These are phyloP conservation scores for Drosophila repleta DNA, from an alignment of 1,140 invertebrate species.

Conservation along the genomic window DNA sequence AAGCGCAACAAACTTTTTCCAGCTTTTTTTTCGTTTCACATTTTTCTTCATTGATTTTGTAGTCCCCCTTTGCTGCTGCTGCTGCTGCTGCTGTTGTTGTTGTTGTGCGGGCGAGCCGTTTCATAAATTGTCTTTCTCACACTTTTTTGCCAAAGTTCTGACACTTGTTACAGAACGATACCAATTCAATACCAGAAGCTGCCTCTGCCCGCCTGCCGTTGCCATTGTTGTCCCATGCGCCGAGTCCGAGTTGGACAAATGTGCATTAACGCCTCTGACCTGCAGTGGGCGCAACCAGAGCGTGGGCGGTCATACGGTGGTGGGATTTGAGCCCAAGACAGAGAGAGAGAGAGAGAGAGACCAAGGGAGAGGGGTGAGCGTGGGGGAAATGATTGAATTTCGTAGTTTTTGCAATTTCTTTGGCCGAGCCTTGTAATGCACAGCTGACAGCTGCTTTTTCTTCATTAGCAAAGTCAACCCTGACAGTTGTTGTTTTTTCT, in stretches of 20 bases:
- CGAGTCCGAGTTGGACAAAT: slow-evolving; percentile 58
- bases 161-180: slow-evolving; percentile 72
- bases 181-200: slow-evolving; percentile 39
- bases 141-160: slow-evolving; percentile 33
- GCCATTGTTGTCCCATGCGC: slow-evolving; percentile 16
- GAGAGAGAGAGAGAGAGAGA: neutral
- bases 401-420: slow-evolving; percentile 68
- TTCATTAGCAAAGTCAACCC: slow-evolving; percentile 80
- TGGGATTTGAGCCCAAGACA: slow-evolving; percentile 9
- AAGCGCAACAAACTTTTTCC: neutral
- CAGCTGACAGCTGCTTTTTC: slow-evolving; percentile 82
- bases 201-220: neutral
- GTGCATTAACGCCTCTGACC: slow-evolving; percentile 81
- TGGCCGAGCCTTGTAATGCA: slow-evolving; percentile 71
- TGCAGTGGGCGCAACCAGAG: slow-evolving; percentile 46
- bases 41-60: slow-evolving; percentile 76
- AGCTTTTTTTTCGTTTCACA: slow-evolving; percentile 40
- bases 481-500: slow-evolving; percentile 20
- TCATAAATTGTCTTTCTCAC: slow-evolving; percentile 70
- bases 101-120: slow-evolving; percentile 42
- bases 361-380: neutral
- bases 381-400: slow-evolving; percentile 56
- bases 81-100: neutral
- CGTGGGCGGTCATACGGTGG: slow-evolving; percentile 3
- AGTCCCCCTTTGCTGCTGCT: slow-evolving; percentile 13